Evolutionary conservation across 92 coral and sea anemone genomes (phyloP), one percentile per base, ranked within the genome.

Genomic region (Phymanthus crucifer): DNA sequence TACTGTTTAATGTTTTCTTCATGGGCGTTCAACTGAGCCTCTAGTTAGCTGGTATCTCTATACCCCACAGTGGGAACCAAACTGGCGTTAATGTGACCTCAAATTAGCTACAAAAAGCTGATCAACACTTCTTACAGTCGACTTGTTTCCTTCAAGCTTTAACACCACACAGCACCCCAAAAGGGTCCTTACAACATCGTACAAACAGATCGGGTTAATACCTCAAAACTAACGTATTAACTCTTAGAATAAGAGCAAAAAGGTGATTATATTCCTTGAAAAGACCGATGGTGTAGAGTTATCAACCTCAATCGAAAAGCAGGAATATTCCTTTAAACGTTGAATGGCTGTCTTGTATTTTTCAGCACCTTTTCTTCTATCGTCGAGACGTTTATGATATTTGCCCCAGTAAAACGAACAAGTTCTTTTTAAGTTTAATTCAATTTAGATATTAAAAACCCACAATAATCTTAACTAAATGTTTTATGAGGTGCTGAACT

Each of bases 1-100:
- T 61, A 61, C 33, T 61, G 36, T 61, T 61, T 61, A 61, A 61
- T 61, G 68, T 7, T 18, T 27, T 31, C 73, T 79, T 70, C 72
- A 70, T 79, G 73, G 74, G 83, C 74, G 83, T 67, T 64, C 81
- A 56, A n/a, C n/a, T n/a, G n/a, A 4, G 72, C 68, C 67, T 69
- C 16, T 77, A 61, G 45, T 36, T 70, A 61, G 46, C 24, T 40
- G 32, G 47, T 61, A 40, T 35, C 67, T 77, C 47, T 47, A 19
- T 35, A 21, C 50, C 83, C 48, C 83, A 38, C 75, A 70, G 83
- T 66, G 67, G 80, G 80, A 47, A 57, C 17, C 40, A n/a, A 29
- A 32, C 37, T 40, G 31, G 75, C 23, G 83, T 31, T 79, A 79
- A 79, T 46, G 17, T 79, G 83, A 78, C 82, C 82, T 66, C 66